phyloP scores from a whole-genome alignment of 2,113 vertebrate species.

The Asarcornis scutulata region DNA sequence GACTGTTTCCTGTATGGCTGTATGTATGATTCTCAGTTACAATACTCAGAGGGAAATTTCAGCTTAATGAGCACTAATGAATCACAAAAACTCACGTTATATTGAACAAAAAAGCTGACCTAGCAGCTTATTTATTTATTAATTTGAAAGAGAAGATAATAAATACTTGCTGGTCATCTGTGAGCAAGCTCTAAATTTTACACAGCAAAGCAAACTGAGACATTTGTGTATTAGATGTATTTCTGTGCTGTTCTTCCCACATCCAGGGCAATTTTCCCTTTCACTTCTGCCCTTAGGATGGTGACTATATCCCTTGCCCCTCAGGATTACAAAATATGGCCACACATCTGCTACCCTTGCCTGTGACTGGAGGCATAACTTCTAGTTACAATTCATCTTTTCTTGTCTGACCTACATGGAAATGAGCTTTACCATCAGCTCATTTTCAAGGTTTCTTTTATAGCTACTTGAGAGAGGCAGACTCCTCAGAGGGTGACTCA shows the following conservation, averaged over 20 bases:
- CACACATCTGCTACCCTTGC: background rate
- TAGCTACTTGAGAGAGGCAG: background rate
- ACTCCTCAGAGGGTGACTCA: background rate
- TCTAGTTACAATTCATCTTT: background rate
- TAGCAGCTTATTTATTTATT: background rate
- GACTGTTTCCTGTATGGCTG: background rate
- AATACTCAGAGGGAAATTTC: background rate
- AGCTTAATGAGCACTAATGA: conserved; percentile 33
- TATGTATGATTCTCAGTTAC: background rate
- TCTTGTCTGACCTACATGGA: background rate
- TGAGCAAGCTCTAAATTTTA: conserved; percentile 16
- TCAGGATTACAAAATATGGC: background rate
- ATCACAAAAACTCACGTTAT: background rate
- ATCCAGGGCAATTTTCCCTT: background rate
- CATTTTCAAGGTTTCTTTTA: background rate
- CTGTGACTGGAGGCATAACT: background rate
- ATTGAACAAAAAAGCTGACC: conserved; percentile 25
- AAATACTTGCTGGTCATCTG: background rate
- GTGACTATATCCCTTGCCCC: background rate
- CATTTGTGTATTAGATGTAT: background rate
- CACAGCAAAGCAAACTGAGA: background rate
- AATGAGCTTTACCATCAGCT: background rate
- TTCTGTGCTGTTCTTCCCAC: background rate
- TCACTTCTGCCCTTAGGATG: background rate
- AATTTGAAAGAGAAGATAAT: background rate